phyloP scores from a whole-genome alignment of 2,888 invertebrate genomes.

The Dione juno region DNA sequence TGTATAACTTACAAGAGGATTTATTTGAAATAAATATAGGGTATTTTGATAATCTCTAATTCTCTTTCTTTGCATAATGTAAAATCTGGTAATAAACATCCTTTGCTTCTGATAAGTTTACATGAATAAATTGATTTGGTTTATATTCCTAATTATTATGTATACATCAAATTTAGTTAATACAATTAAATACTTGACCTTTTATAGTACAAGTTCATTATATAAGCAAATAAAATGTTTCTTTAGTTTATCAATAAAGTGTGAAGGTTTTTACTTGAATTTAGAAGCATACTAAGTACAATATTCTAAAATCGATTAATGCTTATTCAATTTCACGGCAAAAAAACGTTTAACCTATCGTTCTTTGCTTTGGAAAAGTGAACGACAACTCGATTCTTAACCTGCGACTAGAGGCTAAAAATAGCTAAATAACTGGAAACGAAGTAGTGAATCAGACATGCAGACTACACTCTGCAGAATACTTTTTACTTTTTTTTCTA shows the following conservation, averaged over 20 bases:
- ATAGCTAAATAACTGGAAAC: constrained; percentile 1
- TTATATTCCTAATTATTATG: too few species aligned
- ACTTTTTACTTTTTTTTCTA: background rate
- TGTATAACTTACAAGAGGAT: background rate
- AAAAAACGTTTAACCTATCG: constrained; percentile 12
- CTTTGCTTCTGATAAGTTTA: too few species aligned
- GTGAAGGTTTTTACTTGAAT: too few species aligned
- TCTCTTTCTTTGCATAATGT: too few species aligned
- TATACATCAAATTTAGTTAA: too few species aligned
- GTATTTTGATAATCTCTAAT: too few species aligned
- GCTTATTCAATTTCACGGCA: constrained; percentile 12
- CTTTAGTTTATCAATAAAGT: background rate
- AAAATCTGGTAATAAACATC: too few species aligned
- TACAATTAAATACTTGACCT: too few species aligned
- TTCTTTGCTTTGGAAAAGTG: constrained; percentile 12
- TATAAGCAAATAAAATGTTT: background rate
- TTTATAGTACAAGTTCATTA: too few species aligned
- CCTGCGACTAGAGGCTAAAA: background rate
- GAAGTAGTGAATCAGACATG: constrained; percentile 1
- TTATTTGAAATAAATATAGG: constrained; percentile 3
- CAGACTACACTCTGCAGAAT: background rate
- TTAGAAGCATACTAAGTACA: too few species aligned
- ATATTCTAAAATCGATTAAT: background rate
- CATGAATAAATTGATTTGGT: too few species aligned
- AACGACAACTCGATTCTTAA: constrained; percentile 13